phyloP scores from a whole-genome alignment of 2,888 invertebrate species.

The Pharmacophagus antenor region DNA sequence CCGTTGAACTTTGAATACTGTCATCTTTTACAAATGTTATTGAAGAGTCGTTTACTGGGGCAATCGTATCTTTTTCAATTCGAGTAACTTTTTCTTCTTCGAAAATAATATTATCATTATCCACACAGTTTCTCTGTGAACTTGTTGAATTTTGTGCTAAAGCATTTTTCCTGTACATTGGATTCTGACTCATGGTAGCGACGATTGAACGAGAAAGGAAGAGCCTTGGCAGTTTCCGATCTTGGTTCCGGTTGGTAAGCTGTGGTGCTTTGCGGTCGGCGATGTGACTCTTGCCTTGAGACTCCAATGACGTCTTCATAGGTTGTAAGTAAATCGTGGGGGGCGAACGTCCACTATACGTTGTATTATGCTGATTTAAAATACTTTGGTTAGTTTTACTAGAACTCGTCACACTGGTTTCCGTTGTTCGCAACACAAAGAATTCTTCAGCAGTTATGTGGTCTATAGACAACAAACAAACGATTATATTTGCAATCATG shows the following conservation, averaged over 20 bases:
- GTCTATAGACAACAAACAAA: constrained; percentile 45
- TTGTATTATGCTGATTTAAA: background rate
- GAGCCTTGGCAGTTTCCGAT: constrained; percentile 32
- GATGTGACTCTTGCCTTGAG: constrained; percentile 20
- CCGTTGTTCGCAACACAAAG: constrained; percentile 36
- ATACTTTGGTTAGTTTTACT: background rate
- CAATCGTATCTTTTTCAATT: constrained; percentile 9
- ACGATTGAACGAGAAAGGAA: constrained; percentile 36
- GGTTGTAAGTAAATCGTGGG: background rate
- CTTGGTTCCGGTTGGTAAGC: constrained; percentile 32
- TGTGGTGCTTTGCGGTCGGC: constrained; percentile 28
- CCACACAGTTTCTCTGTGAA: constrained; percentile 3
- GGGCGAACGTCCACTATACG: background rate
- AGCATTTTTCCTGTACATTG: constrained; percentile 4
- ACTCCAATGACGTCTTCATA: constrained; percentile 1
- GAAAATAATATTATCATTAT: constrained; percentile 2
- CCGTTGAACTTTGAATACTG: background rate
- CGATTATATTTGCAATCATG: constrained; percentile 49
- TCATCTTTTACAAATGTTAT: background rate
- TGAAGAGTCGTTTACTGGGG: background rate
- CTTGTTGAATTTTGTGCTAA: constrained; percentile 4
- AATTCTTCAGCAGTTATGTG: constrained; percentile 46
- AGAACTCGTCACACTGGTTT: background rate
- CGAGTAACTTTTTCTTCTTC: background rate
- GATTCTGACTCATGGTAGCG: constrained; percentile 32